Evolutionary conservation across 2,888 invertebrate genomes (phyloP).

Genomic region (Torymus aiolomorphi): DNA sequence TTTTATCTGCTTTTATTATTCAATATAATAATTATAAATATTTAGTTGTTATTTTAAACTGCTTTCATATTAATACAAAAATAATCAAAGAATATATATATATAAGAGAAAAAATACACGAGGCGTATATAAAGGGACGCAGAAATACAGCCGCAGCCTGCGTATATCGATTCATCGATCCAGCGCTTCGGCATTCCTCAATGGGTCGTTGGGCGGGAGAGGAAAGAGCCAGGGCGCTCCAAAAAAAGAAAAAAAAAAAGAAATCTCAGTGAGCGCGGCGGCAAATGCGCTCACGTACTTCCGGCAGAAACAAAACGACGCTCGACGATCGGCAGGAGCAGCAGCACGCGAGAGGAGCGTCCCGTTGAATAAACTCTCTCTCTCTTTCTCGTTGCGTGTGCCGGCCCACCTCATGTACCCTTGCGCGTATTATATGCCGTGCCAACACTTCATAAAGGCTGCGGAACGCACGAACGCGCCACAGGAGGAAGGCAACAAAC

Average conservation of each 20-base stretch:
- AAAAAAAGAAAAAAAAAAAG: slow-evolving; percentile 12
- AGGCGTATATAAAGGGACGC: too few species aligned
- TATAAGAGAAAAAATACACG: too few species aligned
- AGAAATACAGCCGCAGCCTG: too few species aligned
- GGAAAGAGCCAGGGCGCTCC: neutral
- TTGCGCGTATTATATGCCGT: too few species aligned
- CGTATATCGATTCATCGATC: slow-evolving; percentile 12
- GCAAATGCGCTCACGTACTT: slow-evolving; percentile 10
- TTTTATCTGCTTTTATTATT: too few species aligned
- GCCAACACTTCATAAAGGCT: too few species aligned
- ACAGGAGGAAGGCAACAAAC: neutral
- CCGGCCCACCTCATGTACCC: too few species aligned
- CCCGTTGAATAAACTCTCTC: neutral
- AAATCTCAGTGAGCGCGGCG: neutral
- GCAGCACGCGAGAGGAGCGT: neutral
- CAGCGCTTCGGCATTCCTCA: neutral
- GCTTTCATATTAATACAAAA: too few species aligned
- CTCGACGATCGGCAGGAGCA: neutral
- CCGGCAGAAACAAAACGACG: slow-evolving; percentile 24
- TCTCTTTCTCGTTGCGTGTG: too few species aligned
- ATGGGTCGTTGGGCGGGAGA: neutral
- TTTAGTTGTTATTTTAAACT: too few species aligned
- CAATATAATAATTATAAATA: too few species aligned
- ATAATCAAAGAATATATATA: too few species aligned
- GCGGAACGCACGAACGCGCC: neutral